Evolutionary conservation across 2,797 vertebrate species (phyloP).

Genomic region (Myotis findleyi): DNA sequence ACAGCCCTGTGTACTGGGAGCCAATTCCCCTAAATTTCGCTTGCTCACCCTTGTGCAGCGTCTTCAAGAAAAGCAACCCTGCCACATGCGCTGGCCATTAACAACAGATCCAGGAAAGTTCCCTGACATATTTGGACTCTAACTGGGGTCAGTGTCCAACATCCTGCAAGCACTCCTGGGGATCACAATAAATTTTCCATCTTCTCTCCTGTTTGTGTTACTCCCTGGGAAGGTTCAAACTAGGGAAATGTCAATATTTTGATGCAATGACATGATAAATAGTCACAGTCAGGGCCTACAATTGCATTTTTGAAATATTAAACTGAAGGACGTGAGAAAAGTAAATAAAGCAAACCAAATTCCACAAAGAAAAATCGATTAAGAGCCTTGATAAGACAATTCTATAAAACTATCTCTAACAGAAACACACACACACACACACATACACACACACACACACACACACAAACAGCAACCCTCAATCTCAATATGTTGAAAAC

Average conservation of each 20-base stretch:
- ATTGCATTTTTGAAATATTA: conserved; percentile 76
- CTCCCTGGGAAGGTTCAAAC: conserved; percentile 68
- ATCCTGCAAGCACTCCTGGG: conserved; percentile 74
- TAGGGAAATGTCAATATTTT: conserved; percentile 79
- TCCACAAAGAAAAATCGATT: background rate
- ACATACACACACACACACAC: background rate
- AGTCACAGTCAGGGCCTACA: conserved; percentile 41
- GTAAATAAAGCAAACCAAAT: conserved; percentile 46
- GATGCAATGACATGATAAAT: conserved; percentile 66
- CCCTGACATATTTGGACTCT: conserved; percentile 78
- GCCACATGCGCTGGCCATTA: conserved; percentile 41
- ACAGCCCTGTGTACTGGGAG: background rate
- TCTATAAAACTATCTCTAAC: background rate
- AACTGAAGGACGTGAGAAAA: conserved; percentile 19
- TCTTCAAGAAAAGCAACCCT: conserved; percentile 42
- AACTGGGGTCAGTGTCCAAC: conserved; percentile 73
- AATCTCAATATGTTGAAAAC: background rate
- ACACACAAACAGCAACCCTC: background rate
- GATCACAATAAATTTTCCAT: conserved; percentile 75
- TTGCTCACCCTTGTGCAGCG: background rate
- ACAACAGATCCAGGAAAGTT: conserved; percentile 71
- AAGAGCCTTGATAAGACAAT: background rate
- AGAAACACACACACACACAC: background rate
- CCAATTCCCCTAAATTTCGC: background rate
- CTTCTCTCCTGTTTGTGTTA: conserved; percentile 81